These are phyloP conservation scores for Syngnathus acus DNA, from an alignment of 2,797 vertebrate species.

Conservation along the genomic window DNA sequence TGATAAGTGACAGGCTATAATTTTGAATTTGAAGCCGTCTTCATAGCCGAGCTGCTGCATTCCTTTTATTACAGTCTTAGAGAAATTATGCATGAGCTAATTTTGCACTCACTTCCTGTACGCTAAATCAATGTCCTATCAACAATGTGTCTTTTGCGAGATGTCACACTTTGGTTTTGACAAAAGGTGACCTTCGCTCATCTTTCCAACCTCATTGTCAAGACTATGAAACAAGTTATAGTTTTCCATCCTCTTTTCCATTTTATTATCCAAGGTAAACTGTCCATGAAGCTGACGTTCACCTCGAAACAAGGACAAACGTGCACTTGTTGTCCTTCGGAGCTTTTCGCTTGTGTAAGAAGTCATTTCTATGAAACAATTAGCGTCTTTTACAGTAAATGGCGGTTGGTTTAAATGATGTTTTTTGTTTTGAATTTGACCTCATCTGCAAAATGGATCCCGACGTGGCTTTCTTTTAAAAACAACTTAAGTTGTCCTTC, in stretches of 20 bases:
- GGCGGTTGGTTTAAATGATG: neutral
- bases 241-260: neutral
- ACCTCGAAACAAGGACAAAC: constrained; percentile 1
- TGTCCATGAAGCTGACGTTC: constrained; percentile 1
- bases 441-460: neutral
- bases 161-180: neutral
- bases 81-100: constrained; percentile 29
- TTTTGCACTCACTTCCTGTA: constrained; percentile 15
- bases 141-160: neutral
- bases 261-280: constrained; percentile 3
- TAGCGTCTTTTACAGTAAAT: neutral
- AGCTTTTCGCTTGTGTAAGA: neutral
- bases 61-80: neutral
- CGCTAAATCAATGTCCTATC: constrained; percentile 24
- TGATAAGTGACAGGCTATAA: constrained; percentile 7
- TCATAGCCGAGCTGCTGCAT: constrained; percentile 16
- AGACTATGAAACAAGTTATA: neutral
- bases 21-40: constrained; percentile 22
- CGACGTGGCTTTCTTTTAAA: neutral
- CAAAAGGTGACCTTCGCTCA: neutral
- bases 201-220: neutral
- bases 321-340: neutral
- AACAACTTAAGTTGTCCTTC: neutral
- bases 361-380: neutral
- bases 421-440: neutral